phyloP scores from a whole-genome alignment of 2,888 invertebrate genomes.

The Octonoba sinensis region DNA sequence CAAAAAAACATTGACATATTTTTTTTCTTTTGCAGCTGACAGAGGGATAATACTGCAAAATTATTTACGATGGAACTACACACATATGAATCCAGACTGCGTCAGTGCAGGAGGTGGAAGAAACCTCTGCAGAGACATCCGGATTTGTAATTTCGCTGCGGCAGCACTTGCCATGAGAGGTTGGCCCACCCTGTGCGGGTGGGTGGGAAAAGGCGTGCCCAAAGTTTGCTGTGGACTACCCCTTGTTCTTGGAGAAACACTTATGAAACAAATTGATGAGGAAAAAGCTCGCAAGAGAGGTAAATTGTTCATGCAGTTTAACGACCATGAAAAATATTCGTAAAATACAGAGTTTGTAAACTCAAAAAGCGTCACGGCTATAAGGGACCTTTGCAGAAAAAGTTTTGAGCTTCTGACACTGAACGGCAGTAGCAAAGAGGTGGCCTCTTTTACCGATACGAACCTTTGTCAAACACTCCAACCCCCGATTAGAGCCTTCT shows the following conservation, averaged over 20 bases:
- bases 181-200: slow-evolving; percentile 49
- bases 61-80: slow-evolving; percentile 37
- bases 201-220: slow-evolving; percentile 28
- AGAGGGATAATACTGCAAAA: not conserved
- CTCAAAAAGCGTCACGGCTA: too few relatives aligned
- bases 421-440: too few relatives aligned
- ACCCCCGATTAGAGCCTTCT: too few relatives aligned
- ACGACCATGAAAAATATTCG: too few relatives aligned
- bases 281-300: slow-evolving; percentile 48
- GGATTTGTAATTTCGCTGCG: slow-evolving; percentile 37
- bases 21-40: not conserved
- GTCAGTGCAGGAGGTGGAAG: slow-evolving; percentile 4
- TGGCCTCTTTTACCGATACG: too few relatives aligned
- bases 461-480: too few relatives aligned
- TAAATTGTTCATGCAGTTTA: slow-evolving; percentile 3
- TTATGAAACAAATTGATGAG: slow-evolving; percentile 33
- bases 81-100: slow-evolving; percentile 23
- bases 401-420: too few relatives aligned
- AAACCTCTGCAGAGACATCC: slow-evolving; percentile 24
- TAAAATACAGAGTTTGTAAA: too few relatives aligned
- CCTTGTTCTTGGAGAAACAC: slow-evolving; percentile 15
- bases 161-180: slow-evolving; percentile 35
- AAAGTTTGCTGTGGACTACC: slow-evolving; percentile 55
- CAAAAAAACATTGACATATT: too few relatives aligned
- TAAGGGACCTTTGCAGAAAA: too few relatives aligned